Evolutionary conservation across 2,797 vertebrate species (phyloP), one percentile per base, ranked within the genome.

Genomic region (Neomorphus geoffroyi): DNA sequence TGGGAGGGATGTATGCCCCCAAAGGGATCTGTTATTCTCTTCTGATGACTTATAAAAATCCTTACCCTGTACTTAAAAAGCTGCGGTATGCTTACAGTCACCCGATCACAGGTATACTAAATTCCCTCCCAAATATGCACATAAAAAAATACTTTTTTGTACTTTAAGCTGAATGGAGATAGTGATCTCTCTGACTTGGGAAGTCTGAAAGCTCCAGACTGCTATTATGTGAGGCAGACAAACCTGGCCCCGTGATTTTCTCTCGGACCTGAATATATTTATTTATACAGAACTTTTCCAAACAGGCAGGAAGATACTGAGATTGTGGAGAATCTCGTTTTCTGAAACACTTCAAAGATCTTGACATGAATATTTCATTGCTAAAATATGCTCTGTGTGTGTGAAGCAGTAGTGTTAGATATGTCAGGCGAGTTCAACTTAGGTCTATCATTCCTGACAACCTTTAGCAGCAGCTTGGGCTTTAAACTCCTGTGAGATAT

Each of bases 101-200:
- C n/a, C n/a, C n/a, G n/a, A n/a, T n/a, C n/a, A n/a, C 3, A 2
- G 2, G 26, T 10, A 19, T 0, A 0, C 30, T n/a, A 24, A 66
- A 50, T 45, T 61, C 17, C 33, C 8, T 43, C 22, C 27, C 18
- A 62, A 11, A 81, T 57, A 26, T 19, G 9, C 21, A 46, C 35
- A 16, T 32, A n/a, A 13, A 15, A 65, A 86, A 83, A 22, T 21
- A 17, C 17, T 30, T 7, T 18, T 75, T 18, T 5, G 0, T 74
- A 32, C 26, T 75, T 88, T 73, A 39, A 90, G 54, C 19, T 33
- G n/a, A n/a, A n/a, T n/a, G n/a, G n/a, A n/a, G n/a, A n/a, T n/a
- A n/a, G n/a, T n/a, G n/a, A n/a, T n/a, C n/a, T n/a, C n/a, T n/a
- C 2, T 60, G 33, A 4, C 19, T 80, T 69, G 58, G 43, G 30